phyloP scores from a whole-genome alignment of 1,140 invertebrate genomes.

The Colletes latitarsis region DNA sequence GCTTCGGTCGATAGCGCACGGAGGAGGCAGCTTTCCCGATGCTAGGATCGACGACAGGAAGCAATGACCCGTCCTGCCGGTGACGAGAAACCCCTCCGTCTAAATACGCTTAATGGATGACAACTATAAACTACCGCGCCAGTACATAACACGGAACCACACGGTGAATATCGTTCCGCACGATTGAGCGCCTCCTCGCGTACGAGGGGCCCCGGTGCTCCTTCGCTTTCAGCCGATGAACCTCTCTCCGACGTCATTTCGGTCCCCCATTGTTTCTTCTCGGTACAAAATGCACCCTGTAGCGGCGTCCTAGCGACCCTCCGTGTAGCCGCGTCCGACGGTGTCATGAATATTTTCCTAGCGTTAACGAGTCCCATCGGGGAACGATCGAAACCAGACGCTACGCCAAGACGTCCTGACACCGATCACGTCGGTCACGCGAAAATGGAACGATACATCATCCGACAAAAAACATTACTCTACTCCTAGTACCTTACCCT shows the following conservation, averaged over 20 bases:
- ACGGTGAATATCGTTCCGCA: constrained; percentile 69
- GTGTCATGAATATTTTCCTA: constrained; percentile 35
- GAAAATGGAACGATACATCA: not conserved
- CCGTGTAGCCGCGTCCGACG: not conserved
- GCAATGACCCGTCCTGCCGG: constrained; percentile 53
- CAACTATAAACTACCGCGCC: constrained; percentile 70
- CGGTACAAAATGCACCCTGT: constrained; percentile 55
- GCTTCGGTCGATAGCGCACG: not conserved
- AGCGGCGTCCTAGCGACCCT: constrained; percentile 40
- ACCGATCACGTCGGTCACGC: not conserved
- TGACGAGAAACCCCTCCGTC: constrained; percentile 59
- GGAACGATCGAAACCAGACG: not conserved
- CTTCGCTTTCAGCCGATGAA: constrained; percentile 23
- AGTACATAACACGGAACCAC: constrained; percentile 67
- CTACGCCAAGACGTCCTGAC: not conserved
- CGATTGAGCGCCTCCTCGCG: constrained; percentile 60
- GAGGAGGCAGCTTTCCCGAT: constrained; percentile 9
- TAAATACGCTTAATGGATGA: constrained; percentile 70
- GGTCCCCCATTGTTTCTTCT: constrained; percentile 57
- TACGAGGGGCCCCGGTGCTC: constrained; percentile 22
- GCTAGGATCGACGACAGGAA: constrained; percentile 54
- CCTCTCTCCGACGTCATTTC: constrained; percentile 53
- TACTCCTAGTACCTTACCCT: too few species aligned
- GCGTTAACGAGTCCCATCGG: constrained; percentile 6
- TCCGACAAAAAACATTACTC: not conserved